Conservation (phyloP, 1,140 invertebrate species). For the Maconellicoccus hirsutus region DNA sequence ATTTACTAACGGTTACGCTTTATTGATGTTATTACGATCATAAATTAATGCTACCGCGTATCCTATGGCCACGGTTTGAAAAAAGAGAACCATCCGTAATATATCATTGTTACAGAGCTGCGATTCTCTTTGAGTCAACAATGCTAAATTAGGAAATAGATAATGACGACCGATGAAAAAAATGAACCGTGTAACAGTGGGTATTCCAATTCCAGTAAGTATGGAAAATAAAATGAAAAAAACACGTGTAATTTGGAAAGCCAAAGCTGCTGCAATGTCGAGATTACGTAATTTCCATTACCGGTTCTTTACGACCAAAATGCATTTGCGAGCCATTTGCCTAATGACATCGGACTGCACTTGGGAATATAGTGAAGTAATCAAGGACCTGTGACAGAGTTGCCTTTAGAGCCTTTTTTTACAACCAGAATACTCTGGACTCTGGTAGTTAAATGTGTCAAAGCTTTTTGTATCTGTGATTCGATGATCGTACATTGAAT, state of each 20-base stretch:
- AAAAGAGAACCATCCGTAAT: neutral
- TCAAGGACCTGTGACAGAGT: too few relatives aligned
- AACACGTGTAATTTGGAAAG: neutral
- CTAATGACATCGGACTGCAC: neutral
- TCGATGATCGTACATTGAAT: too few relatives aligned
- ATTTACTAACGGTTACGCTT: neutral
- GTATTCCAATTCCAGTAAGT: neutral
- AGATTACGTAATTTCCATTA: neutral
- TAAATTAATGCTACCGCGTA: neutral
- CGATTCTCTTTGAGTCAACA: too few relatives aligned
- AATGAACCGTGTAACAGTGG: neutral
- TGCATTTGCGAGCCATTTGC: constrained; percentile 2
- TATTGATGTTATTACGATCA: neutral
- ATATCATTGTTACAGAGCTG: too few relatives aligned
- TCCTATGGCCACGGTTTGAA: neutral
- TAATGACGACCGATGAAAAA: neutral
- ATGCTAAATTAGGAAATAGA: neutral
- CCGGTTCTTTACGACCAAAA: neutral
- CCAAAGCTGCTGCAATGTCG: neutral
- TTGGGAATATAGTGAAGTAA: neutral
- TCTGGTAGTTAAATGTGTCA: too few relatives aligned
- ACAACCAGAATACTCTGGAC: too few relatives aligned
- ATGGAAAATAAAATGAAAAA: neutral
- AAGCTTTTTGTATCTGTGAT: too few relatives aligned
- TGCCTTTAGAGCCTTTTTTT: too few relatives aligned